These are phyloP conservation scores for Aquatica leii DNA, from an alignment of 2,888 invertebrate genomes.

Conservation along the genomic window DNA sequence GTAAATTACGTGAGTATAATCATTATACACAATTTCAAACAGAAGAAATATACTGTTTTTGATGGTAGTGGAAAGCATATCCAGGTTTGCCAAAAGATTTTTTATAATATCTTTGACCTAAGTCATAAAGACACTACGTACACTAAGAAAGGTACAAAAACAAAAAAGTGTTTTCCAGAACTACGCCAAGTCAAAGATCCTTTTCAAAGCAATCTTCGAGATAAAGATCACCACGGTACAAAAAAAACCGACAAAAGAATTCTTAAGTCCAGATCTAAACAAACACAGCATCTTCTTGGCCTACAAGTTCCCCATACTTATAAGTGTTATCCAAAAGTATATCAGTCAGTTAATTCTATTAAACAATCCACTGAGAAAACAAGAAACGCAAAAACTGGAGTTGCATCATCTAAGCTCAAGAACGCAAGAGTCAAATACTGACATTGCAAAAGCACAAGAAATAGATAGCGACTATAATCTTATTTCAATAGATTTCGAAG, in stretches of 20 bases:
- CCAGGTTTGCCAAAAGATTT: no score
- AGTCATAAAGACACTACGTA: no score
- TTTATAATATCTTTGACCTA: no score
- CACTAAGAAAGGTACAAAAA: no score
- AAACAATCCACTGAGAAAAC: constrained; percentile 4
- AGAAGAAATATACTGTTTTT: no score
- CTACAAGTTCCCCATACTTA: neutral
- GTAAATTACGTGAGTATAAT: no score
- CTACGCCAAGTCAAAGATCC: constrained; percentile 11
- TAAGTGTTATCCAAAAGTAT: constrained; percentile 7
- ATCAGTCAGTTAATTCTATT: constrained; percentile 2
- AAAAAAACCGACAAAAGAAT: constrained; percentile 14
- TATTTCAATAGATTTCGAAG: constrained; percentile 24
- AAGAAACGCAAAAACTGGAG: constrained; percentile 10
- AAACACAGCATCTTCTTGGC: constrained; percentile 9
- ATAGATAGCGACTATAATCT: constrained; percentile 13
- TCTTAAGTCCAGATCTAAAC: constrained; percentile 11
- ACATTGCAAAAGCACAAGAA: constrained; percentile 8
- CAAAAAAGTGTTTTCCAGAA: constrained; percentile 6
- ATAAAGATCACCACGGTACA: constrained; percentile 13
- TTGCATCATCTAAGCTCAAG: constrained; percentile 20
- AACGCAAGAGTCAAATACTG: no score
- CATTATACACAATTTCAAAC: no score
- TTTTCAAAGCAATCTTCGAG: constrained; percentile 12
- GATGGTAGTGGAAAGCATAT: no score